Conservation (phyloP, 2,113 vertebrate species). For the Lasiurus cinereus region DNA sequence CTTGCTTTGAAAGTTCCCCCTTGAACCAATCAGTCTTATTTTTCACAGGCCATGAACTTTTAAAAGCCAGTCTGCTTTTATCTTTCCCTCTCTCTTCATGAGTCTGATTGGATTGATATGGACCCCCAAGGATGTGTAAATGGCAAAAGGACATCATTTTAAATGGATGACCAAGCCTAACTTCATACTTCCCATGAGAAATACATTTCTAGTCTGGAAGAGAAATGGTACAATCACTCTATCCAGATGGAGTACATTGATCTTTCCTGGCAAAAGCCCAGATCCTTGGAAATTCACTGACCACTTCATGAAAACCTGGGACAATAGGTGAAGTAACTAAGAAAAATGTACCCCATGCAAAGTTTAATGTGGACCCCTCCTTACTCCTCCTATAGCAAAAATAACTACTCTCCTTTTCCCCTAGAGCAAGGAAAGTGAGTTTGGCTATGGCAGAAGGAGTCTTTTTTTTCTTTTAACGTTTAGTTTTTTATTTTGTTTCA, state of each 20-base stretch:
- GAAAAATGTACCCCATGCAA: background rate
- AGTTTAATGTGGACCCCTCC: background rate
- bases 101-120: conserved; percentile 8
- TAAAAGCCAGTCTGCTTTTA: conserved; percentile 62
- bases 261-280: background rate
- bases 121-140: conserved; percentile 6
- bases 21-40: conserved; percentile 42
- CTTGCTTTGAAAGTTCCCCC: conserved; percentile 39
- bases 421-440: background rate
- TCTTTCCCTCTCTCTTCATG: conserved; percentile 29
- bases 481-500: conserved; percentile 77
- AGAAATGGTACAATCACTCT: background rate
- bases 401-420: background rate
- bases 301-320: background rate
- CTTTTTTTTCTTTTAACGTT: conserved; percentile 18
- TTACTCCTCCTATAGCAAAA: background rate
- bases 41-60: conserved; percentile 27
- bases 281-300: background rate
- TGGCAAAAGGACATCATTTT: conserved; percentile 43
- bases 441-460: background rate
- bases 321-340: background rate
- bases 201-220: background rate
- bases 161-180: conserved; percentile 44
- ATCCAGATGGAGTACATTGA: background rate
- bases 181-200: background rate